A percentile compares a stretch with the other conserved stretches of the same genome.
Evolutionary conservation across 1,140 invertebrate species (phyloP).

Genomic region (Drosophila cardini): DNA sequence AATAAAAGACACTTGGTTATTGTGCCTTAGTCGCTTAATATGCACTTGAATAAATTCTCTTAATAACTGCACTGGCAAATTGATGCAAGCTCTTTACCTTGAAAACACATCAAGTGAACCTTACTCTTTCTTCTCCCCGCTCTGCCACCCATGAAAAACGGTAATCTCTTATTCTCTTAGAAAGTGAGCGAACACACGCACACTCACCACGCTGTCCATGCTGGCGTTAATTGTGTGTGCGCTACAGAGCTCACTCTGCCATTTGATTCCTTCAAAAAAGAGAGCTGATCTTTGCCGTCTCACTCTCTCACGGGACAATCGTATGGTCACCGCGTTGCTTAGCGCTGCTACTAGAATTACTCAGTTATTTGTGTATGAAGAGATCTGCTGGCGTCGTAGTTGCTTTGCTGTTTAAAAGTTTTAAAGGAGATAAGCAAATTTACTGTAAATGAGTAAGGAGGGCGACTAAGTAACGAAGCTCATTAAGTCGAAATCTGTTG

Average conservation of each 20-base stretch:
- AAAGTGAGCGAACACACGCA: slow-evolving; percentile 1
- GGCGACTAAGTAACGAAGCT: background rate
- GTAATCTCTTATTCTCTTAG: background rate
- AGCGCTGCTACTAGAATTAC: background rate
- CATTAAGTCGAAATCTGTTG: slow-evolving; percentile 4
- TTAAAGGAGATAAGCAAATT: background rate
- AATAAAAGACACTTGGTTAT: slow-evolving; percentile 2
- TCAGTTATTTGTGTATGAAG: background rate
- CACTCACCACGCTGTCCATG: slow-evolving; percentile 29
- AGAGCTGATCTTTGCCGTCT: too few species aligned
- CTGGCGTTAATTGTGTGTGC: too few species aligned
- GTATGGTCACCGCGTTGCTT: slow-evolving; percentile 23
- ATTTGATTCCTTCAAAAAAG: too few species aligned
- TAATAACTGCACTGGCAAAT: slow-evolving; percentile 11
- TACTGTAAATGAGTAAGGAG: background rate
- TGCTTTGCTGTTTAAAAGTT: background rate
- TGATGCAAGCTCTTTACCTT: slow-evolving; percentile 25
- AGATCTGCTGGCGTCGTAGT: too few species aligned
- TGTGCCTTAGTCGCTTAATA: background rate
- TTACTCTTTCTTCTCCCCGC: background rate
- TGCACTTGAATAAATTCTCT: slow-evolving; percentile 7
- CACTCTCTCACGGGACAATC: background rate
- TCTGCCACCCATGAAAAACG: background rate
- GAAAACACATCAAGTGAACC: slow-evolving; percentile 8
- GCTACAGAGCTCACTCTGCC: too few species aligned